Conservation (phyloP, 2,797 vertebrate genomes). For the Neostethus bicornis region DNA sequence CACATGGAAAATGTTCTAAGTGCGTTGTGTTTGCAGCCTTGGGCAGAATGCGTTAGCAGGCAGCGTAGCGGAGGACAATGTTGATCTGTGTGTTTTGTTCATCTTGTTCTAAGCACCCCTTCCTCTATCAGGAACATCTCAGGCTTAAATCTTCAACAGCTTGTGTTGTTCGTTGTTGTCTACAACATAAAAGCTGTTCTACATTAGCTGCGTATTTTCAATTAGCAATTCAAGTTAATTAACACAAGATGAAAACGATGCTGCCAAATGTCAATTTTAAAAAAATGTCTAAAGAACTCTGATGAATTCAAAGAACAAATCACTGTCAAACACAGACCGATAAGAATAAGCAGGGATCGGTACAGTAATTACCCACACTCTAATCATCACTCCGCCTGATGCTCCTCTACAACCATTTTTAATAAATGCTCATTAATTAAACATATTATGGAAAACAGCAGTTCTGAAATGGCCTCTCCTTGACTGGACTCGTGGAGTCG, state of each 20-base stretch:
- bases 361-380: constrained; percentile 57
- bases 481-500: constrained; percentile 32
- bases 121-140: constrained; percentile 37
- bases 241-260: constrained; percentile 10
- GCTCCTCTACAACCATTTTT: constrained; percentile 40
- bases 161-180: constrained; percentile 16
- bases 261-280: constrained; percentile 7
- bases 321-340: constrained; percentile 26
- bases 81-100: constrained; percentile 40
- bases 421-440: constrained; percentile 71
- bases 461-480: constrained; percentile 36
- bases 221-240: constrained; percentile 4
- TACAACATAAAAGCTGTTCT: not conserved
- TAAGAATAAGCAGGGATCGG: constrained; percentile 54
- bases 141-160: constrained; percentile 21
- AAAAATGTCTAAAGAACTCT: constrained; percentile 10
- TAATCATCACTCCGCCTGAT: constrained; percentile 56
- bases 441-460: constrained; percentile 56
- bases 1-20: constrained; percentile 18
- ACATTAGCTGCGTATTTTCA: constrained; percentile 1
- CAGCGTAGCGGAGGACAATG: constrained; percentile 24
- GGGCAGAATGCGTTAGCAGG: constrained; percentile 28
- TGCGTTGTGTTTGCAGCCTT: constrained; percentile 25
- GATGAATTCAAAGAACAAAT: constrained; percentile 9
- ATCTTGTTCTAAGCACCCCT: constrained; percentile 26